These are phyloP conservation scores for Scolopax bukidnonensis DNA, from an alignment of 2,797 vertebrate genomes.

Conservation along the genomic window DNA sequence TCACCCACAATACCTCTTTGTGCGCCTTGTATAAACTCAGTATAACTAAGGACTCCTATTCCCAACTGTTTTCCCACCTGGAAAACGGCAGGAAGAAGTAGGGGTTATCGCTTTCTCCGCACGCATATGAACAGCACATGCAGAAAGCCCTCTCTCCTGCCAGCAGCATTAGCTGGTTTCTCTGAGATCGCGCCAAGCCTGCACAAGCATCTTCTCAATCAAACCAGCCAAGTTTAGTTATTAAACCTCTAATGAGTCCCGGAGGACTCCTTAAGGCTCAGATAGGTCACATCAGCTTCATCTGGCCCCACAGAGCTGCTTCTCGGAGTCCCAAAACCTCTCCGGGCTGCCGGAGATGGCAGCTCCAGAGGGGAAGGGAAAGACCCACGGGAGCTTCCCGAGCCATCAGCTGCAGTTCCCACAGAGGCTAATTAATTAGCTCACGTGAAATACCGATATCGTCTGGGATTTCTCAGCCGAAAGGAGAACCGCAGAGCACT, in stretches of 20 bases:
- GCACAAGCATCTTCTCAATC: slow-evolving; percentile 23
- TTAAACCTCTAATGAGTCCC: slow-evolving; percentile 50
- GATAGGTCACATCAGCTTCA: neutral
- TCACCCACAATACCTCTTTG: accelerated
- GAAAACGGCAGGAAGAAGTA: neutral
- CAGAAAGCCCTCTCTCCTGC: slow-evolving; percentile 7
- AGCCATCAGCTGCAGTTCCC: neutral
- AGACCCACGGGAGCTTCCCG: neutral
- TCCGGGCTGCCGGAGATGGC: neutral
- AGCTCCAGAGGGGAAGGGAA: neutral
- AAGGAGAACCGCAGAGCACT: neutral
- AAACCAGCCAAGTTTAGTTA: slow-evolving; percentile 19
- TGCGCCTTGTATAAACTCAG: neutral
- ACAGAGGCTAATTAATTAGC: neutral
- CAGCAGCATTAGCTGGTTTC: neutral
- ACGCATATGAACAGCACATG: neutral
- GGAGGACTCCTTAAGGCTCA: neutral
- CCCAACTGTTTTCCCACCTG: neutral
- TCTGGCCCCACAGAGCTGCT: neutral
- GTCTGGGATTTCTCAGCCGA: neutral
- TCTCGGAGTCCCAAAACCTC: neutral
- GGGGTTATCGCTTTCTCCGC: neutral
- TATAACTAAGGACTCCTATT: neutral
- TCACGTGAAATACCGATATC: neutral
- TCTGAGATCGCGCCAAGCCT: neutral